Base-by-base conservation (phyloP, 2,113 vertebrate species). In the Lasiurus borealis region DNA sequence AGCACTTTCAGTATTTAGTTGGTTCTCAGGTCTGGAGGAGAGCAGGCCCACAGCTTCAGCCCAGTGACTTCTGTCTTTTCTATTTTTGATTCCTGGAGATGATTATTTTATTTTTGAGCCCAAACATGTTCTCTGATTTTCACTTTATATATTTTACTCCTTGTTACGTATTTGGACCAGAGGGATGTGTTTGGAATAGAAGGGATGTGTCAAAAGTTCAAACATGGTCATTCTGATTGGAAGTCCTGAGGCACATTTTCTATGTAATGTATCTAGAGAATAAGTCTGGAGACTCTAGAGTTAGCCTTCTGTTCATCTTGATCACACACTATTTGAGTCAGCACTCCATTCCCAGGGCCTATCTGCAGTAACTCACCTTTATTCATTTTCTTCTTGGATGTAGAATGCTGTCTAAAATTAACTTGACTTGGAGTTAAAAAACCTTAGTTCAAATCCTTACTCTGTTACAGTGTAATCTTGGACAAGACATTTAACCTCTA, bases 1-100 rank as follows among this genome's bases (percentile, higher is more conserved):
- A 78, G 36, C 12, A 59, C 88, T 90, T 93, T 85, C n/a, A 95
- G 76, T 88, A 40, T 10, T 29, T 52, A 66, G 29, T 85, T 85
- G 71, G 8, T 66, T 75, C 57, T 31, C 31, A 46, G 36, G 54
- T 29, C 40, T 62, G 44, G 59, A 75, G n/a, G 40, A 46, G 29
- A 82, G n/a, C 8, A 57, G 69, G 75, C 64, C 52, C 12, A 71
- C n/a, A 78, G 73, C 16, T 87, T 68, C 13, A 78, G 31, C 68
- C 46, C 76, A 81, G 54, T 66, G 57, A 68, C 46, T 57, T 87
- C 19, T 2, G 16, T 40, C 34, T 59, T 48, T 68, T 52, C 57
- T 50, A 18, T 68, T 82, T 87, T 83, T 48, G 50, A 36, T 86
- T 1, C 54, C 52, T 54, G 27, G 16, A 94, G 50, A 85, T n/a